Evolutionary conservation across 2,113 vertebrate genomes (phyloP), one percentile per base, ranked within the genome.

Genomic region (Pseudois nayaur): DNA sequence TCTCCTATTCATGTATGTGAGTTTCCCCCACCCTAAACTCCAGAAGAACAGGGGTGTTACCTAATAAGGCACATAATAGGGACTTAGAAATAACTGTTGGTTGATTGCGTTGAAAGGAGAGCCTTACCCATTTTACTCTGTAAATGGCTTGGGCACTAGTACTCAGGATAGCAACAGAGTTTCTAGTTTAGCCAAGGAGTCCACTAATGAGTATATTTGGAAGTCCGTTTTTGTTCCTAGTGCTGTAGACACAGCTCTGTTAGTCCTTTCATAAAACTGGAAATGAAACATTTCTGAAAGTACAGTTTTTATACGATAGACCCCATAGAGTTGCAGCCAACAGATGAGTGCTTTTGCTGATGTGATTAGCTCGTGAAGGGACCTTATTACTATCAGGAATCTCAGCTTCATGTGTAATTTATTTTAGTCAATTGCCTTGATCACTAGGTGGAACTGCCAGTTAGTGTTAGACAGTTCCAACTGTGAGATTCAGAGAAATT

Each of bases 391-490:
- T 98, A 98, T 98, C 98, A 99, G 97, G 91, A 98, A 98, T 98
- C 98, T 98, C 96, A 98, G 95, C 64, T 93, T 90, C 87, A 91
- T 97, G 94, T 97, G 98, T 99, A 98, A 99, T 99, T 98, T 98
- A 99, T 98, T 97, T 98, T 97, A 98, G 97, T 95, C 98, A 98
- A 98, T 99, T 98, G 97, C 98, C 98, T 98, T 98, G 98, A 99
- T 98, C 98, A 98, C 98, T 98, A 98, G 85, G 98, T 98, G 82
- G 98, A 98, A 97, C 95, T 97, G 81, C 92, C 98, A 97, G 97
- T 98, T 98, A 98, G 95, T 94, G 95, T 98, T 98, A 98, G 98
- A 98, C 98, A 98, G 87, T 97, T 99, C 98, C 98, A 98, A 33
- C 98, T 98, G 98, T 94, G 98, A 98, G 87, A 98, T 98, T 98